Evolutionary conservation across 2,888 invertebrate genomes (phyloP), one percentile per base, ranked within the genome.

Genomic region (Pyrrhosoma nymphula): DNA sequence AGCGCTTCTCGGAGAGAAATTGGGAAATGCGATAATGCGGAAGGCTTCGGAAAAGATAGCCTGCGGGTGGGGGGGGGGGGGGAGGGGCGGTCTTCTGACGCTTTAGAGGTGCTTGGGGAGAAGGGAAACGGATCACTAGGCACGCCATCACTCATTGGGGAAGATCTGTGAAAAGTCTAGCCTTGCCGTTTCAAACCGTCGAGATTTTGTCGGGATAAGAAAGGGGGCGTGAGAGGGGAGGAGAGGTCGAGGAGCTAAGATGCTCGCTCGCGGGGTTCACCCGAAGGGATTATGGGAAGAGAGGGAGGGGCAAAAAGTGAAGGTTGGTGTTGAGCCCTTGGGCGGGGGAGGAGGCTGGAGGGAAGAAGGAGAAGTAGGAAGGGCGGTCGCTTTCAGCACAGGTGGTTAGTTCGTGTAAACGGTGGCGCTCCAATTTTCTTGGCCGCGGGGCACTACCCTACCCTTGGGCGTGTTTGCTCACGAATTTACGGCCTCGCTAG

Each of bases 321-420:
- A 82, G 10, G 30, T 35, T 14, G 1, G 16, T 60, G 16, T 20
- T n/a, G 60, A 14, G 16, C 60, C 60, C 60, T 1, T 60, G 60
- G 60, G 60, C 60, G 60, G 6, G 60, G 60, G 20, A 20, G 60
- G 60, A 69, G 69, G n/a, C 69, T 23, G n/a, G 69, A 23, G n/a
- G 63, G 8, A 47, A 47, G 47, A 47, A 2, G 47, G 8, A n/a
- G 69, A 26, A 12, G 69, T 6, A 26, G 23, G n/a, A 26, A n/a
- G 69, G 69, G 69, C 16, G 30, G 82, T 20, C 6, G 82, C 35
- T 30, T 82, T 82, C n/a, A 82, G 82, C 82, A 82, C 82, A 82
- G 82, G 82, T 82, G 82, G 82, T 82, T 82, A 82, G 82, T 82
- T 82, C 82, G 82, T 82, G 35, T 82, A 82, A 82, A 82, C 82